Evolutionary conservation across 2,113 vertebrate species (phyloP).

Genomic region (Octodon degus): DNA sequence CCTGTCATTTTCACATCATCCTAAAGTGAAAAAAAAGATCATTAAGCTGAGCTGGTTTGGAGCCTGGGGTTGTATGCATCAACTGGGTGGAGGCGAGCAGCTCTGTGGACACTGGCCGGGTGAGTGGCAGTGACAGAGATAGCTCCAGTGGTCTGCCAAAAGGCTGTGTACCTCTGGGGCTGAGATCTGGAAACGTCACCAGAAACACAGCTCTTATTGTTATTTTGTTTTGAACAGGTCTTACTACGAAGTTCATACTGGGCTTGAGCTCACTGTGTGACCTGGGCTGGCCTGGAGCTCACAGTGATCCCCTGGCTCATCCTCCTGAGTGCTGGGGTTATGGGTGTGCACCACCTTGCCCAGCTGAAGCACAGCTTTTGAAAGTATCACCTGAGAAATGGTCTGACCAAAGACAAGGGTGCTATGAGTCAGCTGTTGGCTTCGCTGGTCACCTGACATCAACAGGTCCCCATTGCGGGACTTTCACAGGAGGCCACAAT

Average conservation of each 20-base stretch:
- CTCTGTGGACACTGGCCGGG: accelerated
- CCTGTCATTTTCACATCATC: not conserved
- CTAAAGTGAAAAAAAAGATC: not conserved
- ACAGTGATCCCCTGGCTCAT: not conserved
- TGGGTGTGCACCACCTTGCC: not conserved
- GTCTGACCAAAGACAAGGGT: not conserved
- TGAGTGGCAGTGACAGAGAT: not conserved
- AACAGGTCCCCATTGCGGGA: not conserved
- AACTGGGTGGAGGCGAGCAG: not conserved
- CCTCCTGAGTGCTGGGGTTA: not conserved
- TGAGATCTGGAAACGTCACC: not conserved
- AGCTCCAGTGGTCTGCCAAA: not conserved
- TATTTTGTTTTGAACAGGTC: not conserved
- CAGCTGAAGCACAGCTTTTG: not conserved
- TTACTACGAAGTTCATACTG: not conserved
- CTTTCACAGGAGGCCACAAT: not conserved
- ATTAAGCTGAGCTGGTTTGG: too few relatives aligned
- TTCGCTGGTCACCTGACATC: not conserved
- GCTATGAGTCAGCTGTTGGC: not conserved
- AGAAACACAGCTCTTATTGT: not conserved
- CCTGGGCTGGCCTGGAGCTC: not conserved
- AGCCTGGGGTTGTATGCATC: too few relatives aligned
- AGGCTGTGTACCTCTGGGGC: not conserved
- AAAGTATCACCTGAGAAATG: not conserved
- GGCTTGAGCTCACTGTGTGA: not conserved